phyloP scores from a whole-genome alignment of 2,113 vertebrate species.

The Hydropotes inermis region DNA sequence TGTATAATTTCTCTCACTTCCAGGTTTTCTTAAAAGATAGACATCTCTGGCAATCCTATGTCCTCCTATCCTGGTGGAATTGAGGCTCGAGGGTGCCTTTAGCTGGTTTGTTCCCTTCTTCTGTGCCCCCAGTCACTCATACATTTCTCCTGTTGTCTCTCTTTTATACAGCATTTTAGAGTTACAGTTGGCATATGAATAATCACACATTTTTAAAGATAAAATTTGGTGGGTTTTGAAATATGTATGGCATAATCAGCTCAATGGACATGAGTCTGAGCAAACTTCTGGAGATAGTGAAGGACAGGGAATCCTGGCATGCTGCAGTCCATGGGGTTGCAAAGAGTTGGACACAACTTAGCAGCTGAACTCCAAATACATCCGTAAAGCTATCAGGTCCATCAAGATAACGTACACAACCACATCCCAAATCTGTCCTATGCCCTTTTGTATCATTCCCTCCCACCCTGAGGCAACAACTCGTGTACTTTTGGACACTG shows the following conservation, averaged over 20 bases:
- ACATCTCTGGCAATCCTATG: fast-evolving
- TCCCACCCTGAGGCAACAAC: not conserved
- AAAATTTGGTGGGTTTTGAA: not conserved
- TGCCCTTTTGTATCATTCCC: not conserved
- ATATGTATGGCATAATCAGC: not conserved
- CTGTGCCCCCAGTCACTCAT: not conserved
- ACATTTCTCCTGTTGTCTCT: not conserved
- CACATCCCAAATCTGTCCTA: not conserved
- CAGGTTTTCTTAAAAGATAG: not conserved
- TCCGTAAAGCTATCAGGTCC: not conserved
- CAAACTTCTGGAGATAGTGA: not conserved
- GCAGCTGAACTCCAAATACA: not conserved
- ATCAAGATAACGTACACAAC: too few species aligned
- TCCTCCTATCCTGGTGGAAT: fast-evolving
- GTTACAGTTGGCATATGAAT: not conserved
- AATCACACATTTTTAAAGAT: not conserved
- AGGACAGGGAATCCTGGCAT: not conserved
- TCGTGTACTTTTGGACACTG: not conserved
- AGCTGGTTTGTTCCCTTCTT: not conserved
- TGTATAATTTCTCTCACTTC: not conserved
- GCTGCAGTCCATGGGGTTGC: not conserved
- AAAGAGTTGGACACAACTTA: not conserved
- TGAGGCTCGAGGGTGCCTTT: not conserved
- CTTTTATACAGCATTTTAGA: not conserved
- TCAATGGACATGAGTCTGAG: not conserved